These are phyloP conservation scores for Isoperla grammatica DNA, from an alignment of 2,888 invertebrate genomes.

Conservation along the genomic window DNA sequence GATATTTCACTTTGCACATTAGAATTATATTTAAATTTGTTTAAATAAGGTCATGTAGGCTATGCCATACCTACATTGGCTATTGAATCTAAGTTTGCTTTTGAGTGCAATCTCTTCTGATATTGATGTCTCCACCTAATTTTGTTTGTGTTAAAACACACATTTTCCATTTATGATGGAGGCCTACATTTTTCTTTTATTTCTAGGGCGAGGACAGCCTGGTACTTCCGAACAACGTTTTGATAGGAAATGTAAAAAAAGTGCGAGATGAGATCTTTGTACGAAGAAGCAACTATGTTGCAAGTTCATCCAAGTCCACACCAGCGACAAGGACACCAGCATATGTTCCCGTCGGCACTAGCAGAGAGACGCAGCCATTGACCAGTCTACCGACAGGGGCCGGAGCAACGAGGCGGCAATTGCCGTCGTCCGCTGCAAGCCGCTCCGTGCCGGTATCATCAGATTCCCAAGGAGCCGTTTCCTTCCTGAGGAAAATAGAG, in stretches of 20 bases:
- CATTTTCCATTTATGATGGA: too few species aligned
- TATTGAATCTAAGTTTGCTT: too few species aligned
- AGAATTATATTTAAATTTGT: too few species aligned
- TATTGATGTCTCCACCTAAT: too few species aligned
- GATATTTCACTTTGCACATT: too few species aligned
- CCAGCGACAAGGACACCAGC: background rate
- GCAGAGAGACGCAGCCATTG: too few species aligned
- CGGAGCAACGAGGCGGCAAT: background rate
- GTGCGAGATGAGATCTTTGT: slow-evolving; percentile 20
- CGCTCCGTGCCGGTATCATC: background rate
- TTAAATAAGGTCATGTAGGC: too few species aligned
- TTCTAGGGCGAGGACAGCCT: slow-evolving; percentile 26
- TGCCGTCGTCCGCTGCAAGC: too few species aligned
- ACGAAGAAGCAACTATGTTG: slow-evolving; percentile 4
- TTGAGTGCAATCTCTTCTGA: too few species aligned
- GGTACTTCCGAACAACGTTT: slow-evolving; percentile 16
- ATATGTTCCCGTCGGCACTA: background rate
- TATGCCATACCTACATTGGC: too few species aligned
- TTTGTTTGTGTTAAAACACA: too few species aligned
- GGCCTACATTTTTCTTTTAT: background rate
- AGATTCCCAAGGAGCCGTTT: background rate
- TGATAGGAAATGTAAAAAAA: slow-evolving; percentile 19
- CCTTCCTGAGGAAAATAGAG: slow-evolving; percentile 44
- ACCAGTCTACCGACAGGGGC: background rate
- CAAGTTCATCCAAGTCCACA: background rate